Base-by-base conservation (phyloP, 2,888 invertebrate species). In the Cosmia trapezina region DNA sequence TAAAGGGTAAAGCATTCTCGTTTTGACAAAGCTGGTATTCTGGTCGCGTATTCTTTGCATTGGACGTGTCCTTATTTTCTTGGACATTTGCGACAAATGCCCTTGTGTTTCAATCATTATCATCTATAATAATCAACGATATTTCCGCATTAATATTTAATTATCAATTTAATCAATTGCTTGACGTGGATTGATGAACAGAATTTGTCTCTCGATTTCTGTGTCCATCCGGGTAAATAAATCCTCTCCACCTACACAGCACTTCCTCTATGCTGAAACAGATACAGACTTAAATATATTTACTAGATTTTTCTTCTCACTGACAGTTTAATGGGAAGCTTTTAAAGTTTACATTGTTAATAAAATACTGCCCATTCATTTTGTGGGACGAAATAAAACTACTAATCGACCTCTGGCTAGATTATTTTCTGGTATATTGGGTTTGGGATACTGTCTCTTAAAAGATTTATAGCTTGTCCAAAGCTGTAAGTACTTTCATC, bases 221-320 rank as follows among this genome's bases (percentile, higher is more conserved):
- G n/a, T 14, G 7, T 47, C 33, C 19, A 37, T 78, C 37, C 80
- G 62, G 43, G 12, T 28, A 49, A 19, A 67, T 63, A 75, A 67
- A 74, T 63, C 9, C 7, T 56, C 12, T 22, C 63, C 78, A 49
- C 67, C 60, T 64, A 66, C 66, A 49, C 62, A 37, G 7, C n/a
- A 61, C 67, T 70, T 80, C 73, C 83, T 83, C 49, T 49, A 56
- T 69, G 28, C 53, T 28, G n/a, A 56, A 60, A 68, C 59, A 51
- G 47, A 59, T 61, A 56, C 49, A 73, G 66, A 66, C 22, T 64
- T 68, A 71, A 75, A n/a, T 79, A 70, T 80, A 76, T 70, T 56
- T 49, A 45, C 57, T 54, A 66, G 14, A 72, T 11, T 63, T 69
- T 82, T 62, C 17, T 67, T 62, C 12, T 67, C 28, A 14, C 47